Conservation (phyloP, 2,888 invertebrate species). For the Helicoverpa assulta region DNA sequence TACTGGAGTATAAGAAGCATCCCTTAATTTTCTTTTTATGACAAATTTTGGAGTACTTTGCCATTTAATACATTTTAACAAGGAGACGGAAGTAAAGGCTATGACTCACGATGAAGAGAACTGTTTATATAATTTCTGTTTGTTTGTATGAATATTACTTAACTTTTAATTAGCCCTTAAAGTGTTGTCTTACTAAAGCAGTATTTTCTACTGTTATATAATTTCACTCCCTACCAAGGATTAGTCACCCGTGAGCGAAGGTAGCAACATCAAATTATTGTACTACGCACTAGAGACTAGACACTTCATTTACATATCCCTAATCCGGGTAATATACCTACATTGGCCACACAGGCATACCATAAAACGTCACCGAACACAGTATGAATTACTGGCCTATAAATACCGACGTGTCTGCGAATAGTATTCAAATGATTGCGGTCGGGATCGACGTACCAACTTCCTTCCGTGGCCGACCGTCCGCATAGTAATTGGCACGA, state of each 20-base stretch:
- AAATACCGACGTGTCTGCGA: conserved; percentile 83
- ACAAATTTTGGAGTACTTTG: conserved; percentile 41
- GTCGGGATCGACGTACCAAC: conserved; percentile 85
- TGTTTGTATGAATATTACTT: conserved; percentile 23
- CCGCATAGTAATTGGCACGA: conserved; percentile 87
- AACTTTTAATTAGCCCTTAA: conserved; percentile 41
- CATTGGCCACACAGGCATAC: conserved; percentile 78
- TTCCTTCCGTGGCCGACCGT: conserved; percentile 86
- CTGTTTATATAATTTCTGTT: conserved; percentile 22
- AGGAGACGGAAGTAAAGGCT: conserved; percentile 38
- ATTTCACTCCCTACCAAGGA: conserved; percentile 53
- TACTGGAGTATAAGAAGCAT: conserved; percentile 47
- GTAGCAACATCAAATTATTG: conserved; percentile 65
- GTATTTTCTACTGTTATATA: conserved; percentile 45
- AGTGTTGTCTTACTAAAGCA: conserved; percentile 19
- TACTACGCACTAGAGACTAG: conserved; percentile 57
- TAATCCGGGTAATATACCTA: conserved; percentile 69
- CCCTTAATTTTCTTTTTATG: conserved; percentile 53
- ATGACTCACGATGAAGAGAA: conserved; percentile 27
- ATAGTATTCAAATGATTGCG: conserved; percentile 88
- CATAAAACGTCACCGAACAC: conserved; percentile 83
- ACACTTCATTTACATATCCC: conserved; percentile 78
- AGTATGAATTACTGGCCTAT: conserved; percentile 85
- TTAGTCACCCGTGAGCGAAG: conserved; percentile 30
- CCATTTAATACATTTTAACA: conserved; percentile 31